These are phyloP conservation scores for Pelosia muscerda DNA, from an alignment of 2,888 invertebrate genomes.

Conservation along the genomic window DNA sequence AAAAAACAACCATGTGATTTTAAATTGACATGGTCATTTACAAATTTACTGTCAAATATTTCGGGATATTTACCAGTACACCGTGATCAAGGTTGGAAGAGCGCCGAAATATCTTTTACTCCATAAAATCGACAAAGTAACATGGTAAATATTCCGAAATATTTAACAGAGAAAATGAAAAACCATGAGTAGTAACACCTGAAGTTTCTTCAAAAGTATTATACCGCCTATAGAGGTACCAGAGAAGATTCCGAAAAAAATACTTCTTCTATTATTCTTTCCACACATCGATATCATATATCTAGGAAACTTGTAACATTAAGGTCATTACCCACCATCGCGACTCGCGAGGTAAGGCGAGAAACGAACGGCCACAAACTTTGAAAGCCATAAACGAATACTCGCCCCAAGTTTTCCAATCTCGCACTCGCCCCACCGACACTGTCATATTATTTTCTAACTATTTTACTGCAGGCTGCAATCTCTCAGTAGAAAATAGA, in stretches of 20 bases:
- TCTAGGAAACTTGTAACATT: constrained; percentile 43
- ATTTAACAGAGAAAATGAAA: too few relatives aligned
- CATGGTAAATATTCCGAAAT: too few relatives aligned
- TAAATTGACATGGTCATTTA: too few relatives aligned
- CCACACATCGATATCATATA: constrained; percentile 6
- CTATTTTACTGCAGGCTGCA: constrained; percentile 70
- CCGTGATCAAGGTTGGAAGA: too few relatives aligned
- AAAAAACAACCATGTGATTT: too few relatives aligned
- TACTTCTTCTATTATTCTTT: not conserved
- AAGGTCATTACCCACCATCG: constrained; percentile 54
- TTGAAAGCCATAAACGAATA: constrained; percentile 64
- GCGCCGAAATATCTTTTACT: too few relatives aligned
- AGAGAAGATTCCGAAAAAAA: not conserved
- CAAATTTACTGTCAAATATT: too few relatives aligned
- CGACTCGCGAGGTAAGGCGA: constrained; percentile 57
- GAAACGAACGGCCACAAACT: constrained; percentile 56
- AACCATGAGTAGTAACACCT: too few relatives aligned
- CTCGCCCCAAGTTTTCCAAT: constrained; percentile 69
- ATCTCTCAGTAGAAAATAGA: constrained; percentile 59
- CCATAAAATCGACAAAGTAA: too few relatives aligned
- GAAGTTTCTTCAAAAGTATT: not conserved
- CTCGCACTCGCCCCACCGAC: constrained; percentile 56
- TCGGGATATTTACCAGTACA: too few relatives aligned
- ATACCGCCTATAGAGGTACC: not conserved
- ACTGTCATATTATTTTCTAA: constrained; percentile 75